Conservation (phyloP, 1,140 invertebrate species). For the Aphaenogaster floridana region DNA sequence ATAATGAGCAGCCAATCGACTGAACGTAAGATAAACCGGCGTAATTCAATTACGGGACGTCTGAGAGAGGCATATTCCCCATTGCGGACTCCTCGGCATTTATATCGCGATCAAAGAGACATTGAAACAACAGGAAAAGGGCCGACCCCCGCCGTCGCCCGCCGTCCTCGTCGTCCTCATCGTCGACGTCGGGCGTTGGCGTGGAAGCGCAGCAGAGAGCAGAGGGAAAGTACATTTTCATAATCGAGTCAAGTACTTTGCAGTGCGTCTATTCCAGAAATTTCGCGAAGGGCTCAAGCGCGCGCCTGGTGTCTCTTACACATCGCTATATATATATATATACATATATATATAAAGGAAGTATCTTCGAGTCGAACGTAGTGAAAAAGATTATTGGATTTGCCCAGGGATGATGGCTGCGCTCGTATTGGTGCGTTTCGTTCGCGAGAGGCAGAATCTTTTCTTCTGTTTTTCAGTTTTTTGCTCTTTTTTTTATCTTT, state of each 20-base stretch:
- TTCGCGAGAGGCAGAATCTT: constrained; percentile 35
- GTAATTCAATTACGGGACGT: constrained; percentile 24
- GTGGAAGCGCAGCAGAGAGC: constrained; percentile 29
- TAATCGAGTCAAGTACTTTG: constrained; percentile 75
- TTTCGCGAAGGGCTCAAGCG: constrained; percentile 52
- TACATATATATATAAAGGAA: constrained; percentile 5
- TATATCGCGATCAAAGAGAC: constrained; percentile 72
- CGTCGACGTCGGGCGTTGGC: neutral
- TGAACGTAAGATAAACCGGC: constrained; percentile 48
- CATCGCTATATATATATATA: neutral
- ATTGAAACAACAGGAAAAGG: constrained; percentile 51
- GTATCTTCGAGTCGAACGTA: constrained; percentile 43
- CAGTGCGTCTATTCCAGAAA: constrained; percentile 71
- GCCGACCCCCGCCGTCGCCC: neutral
- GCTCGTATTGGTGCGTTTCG: constrained; percentile 41
- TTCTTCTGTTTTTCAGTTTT: constrained; percentile 14
- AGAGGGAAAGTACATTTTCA: constrained; percentile 75
- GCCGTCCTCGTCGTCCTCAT: neutral
- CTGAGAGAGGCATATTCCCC: constrained; percentile 16
- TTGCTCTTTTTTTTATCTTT: constrained; percentile 13
- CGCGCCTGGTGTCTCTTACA: constrained; percentile 10
- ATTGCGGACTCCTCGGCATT: constrained; percentile 57
- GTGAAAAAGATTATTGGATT: constrained; percentile 64
- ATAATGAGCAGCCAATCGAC: constrained; percentile 33
- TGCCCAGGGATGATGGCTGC: constrained; percentile 44